A percentile compares a stretch with the other conserved stretches of the same genome.
phyloP scores from a whole-genome alignment of 2,888 invertebrate species.

The Oxytorus armatus region DNA sequence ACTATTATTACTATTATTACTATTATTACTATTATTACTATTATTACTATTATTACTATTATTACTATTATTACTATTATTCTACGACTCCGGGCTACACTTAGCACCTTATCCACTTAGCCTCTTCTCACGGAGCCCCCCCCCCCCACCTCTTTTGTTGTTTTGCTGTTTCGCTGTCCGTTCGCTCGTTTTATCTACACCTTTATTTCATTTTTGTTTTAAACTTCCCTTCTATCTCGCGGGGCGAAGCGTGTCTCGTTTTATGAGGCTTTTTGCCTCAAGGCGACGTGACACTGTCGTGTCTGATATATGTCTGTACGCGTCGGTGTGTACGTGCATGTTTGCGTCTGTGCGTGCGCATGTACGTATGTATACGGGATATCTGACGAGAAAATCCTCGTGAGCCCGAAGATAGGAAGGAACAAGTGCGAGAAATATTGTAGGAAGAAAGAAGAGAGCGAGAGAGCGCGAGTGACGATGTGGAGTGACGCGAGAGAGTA shows the following conservation, averaged over 20 bases:
- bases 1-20: neutral
- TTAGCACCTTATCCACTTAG: conserved; percentile 83
- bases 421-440: conserved; percentile 54
- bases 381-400: conserved; percentile 65
- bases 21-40: neutral
- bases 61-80: conserved; percentile 6
- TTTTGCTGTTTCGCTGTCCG: conserved; percentile 67
- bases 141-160: conserved; percentile 71
- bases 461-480: conserved; percentile 16
- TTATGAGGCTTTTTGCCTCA: conserved; percentile 80
- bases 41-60: neutral
- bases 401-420: conserved; percentile 45
- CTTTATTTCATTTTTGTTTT: conserved; percentile 38
- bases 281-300: conserved; percentile 83
- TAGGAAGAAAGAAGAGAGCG: conserved; percentile 25
- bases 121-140: conserved; percentile 81
- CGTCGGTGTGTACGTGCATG: conserved; percentile 9
- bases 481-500: conserved; percentile 24
- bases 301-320: conserved; percentile 57
- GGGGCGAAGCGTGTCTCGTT: conserved; percentile 79
- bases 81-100: conserved; percentile 77
- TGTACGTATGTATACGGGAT: conserved; percentile 28
- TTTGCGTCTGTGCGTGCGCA: conserved; percentile 23
- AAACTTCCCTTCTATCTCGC: conserved; percentile 46
- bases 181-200: conserved; percentile 24